Percentiles rank a stretch among this genome's conserved stretches.
phyloP scores from a whole-genome alignment of 2,888 invertebrate genomes.

The Trachelus troglodyta region DNA sequence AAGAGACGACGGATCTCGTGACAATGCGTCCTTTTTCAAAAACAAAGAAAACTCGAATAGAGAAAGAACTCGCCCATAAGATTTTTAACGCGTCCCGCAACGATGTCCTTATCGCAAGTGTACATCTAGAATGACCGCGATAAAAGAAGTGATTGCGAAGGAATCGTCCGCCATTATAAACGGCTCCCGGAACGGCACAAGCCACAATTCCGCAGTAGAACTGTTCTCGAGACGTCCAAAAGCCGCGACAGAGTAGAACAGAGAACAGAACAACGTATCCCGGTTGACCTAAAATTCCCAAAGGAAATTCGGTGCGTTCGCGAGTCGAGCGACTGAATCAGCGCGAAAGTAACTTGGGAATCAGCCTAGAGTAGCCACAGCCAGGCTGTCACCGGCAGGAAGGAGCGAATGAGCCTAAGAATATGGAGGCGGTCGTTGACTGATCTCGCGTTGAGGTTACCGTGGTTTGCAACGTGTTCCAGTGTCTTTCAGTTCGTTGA shows the following conservation, averaged over 20 bases:
- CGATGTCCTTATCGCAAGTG: neutral
- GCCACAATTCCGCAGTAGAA: neutral
- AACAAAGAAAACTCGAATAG: too few relatives aligned
- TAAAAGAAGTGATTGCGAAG: neutral
- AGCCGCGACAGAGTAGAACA: neutral
- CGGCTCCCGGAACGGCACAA: too few relatives aligned
- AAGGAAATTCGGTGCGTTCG: constrained; percentile 7
- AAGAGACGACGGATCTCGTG: too few relatives aligned
- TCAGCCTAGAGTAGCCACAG: constrained; percentile 27
- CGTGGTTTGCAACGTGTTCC: neutral
- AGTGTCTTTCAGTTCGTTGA: constrained; percentile 35
- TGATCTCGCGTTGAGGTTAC: neutral
- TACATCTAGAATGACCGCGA: neutral
- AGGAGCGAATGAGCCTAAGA: neutral
- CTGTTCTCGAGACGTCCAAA: neutral
- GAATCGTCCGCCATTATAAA: neutral
- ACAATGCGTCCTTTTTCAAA: too few relatives aligned
- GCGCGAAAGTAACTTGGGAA: constrained; percentile 29
- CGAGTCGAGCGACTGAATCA: constrained; percentile 37
- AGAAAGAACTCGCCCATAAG: neutral
- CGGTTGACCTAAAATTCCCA: constrained; percentile 12
- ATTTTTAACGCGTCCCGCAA: neutral
- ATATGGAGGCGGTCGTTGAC: neutral
- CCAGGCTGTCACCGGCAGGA: neutral
- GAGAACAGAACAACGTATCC: constrained; percentile 14